Evolutionary conservation across 2,113 vertebrate species (phyloP).

Genomic region (Xyrauchen texanus): DNA sequence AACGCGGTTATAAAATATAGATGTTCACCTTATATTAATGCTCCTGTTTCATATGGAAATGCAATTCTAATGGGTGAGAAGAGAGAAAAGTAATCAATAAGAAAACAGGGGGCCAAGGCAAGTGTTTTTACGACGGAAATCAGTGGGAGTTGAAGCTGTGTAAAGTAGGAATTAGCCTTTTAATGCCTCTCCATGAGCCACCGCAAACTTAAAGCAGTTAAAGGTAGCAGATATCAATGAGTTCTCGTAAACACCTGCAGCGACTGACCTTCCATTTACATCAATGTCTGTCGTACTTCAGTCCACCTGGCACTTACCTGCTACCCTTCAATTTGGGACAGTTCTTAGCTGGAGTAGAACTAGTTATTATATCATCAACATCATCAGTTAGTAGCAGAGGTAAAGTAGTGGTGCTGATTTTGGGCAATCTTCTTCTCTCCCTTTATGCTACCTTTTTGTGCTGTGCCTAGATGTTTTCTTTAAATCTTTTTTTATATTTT

Average conservation of each 20-base stretch:
- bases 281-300: slow-evolving; percentile 5
- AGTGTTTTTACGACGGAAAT: slow-evolving; percentile 10
- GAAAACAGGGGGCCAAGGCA: not conserved
- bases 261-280: slow-evolving; percentile 7
- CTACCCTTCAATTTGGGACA: slow-evolving; percentile 10
- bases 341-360: not conserved
- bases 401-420: too few relatives aligned
- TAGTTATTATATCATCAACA: not conserved
- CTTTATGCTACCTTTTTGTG: too few relatives aligned
- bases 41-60: slow-evolving; percentile 27
- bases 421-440: too few relatives aligned
- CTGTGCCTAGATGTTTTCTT: too few relatives aligned
- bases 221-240: not conserved
- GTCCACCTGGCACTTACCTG: slow-evolving; percentile 21
- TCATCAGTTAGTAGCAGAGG: too few relatives aligned
- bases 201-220: slow-evolving; percentile 18
- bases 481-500: too few relatives aligned
- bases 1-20: slow-evolving; percentile 52
- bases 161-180: slow-evolving; percentile 31
- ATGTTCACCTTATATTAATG: slow-evolving; percentile 30
- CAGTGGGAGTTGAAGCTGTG: slow-evolving; percentile 7
- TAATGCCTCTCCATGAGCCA: slow-evolving; percentile 8
- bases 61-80: slow-evolving; percentile 33
- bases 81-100: slow-evolving; percentile 35
- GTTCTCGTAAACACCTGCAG: slow-evolving; percentile 9